These are phyloP conservation scores for Ormyrus labotus DNA, from an alignment of 2,888 invertebrate species.

Conservation along the genomic window DNA sequence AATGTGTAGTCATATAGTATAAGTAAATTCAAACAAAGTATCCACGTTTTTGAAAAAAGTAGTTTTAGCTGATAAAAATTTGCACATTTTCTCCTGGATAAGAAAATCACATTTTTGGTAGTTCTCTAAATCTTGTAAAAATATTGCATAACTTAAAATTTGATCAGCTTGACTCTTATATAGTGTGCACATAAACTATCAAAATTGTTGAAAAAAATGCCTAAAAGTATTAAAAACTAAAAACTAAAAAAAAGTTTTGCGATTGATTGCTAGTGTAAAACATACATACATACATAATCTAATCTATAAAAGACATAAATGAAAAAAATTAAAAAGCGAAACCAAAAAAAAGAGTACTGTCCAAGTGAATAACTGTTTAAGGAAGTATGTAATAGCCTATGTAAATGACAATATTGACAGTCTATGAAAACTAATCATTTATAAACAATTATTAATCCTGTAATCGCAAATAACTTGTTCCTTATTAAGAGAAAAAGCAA, in stretches of 20 bases:
- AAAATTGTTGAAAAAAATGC: slow-evolving; percentile 40
- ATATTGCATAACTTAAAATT: slow-evolving; percentile 16
- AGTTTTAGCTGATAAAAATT: neutral
- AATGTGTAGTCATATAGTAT: slow-evolving; percentile 7
- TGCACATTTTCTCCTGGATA: slow-evolving; percentile 5
- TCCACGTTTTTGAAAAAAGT: slow-evolving; percentile 11
- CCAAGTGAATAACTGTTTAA: slow-evolving; percentile 43
- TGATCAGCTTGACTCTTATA: slow-evolving; percentile 27
- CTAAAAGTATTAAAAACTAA: slow-evolving; percentile 49
- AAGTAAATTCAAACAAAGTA: slow-evolving; percentile 26
- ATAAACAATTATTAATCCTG: slow-evolving; percentile 52
- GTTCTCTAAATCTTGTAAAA: too few relatives aligned
- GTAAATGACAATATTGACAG: slow-evolving; percentile 54
- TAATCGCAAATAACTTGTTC: slow-evolving; percentile 49
- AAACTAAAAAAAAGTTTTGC: slow-evolving; percentile 43
- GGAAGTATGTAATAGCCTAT: slow-evolving; percentile 39
- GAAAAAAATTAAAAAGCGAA: slow-evolving; percentile 38
- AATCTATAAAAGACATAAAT: slow-evolving; percentile 38
- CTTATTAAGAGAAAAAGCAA: slow-evolving; percentile 33
- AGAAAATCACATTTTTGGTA: neutral
- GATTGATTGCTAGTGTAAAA: slow-evolving; percentile 44
- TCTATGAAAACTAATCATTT: slow-evolving; percentile 38
- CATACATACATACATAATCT: slow-evolving; percentile 22
- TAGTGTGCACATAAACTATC: slow-evolving; percentile 25
- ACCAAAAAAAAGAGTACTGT: slow-evolving; percentile 50